Evolutionary conservation across 2,797 vertebrate genomes (phyloP).

Genomic region (Falco naumanni): DNA sequence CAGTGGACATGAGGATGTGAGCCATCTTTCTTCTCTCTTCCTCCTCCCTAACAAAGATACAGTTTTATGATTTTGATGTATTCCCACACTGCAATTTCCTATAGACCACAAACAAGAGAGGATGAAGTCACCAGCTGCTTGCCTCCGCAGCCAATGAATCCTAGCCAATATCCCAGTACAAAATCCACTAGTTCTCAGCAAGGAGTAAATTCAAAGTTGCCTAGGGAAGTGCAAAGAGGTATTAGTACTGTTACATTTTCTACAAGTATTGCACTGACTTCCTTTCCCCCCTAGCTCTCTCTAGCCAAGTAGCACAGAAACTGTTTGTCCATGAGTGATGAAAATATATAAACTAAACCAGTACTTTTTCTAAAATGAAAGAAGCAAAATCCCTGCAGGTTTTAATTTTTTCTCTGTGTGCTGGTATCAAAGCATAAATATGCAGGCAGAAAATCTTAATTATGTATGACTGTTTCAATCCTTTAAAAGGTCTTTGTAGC

Average conservation of each 20-base stretch:
- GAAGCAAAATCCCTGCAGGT: background rate
- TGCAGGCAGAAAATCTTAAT: background rate
- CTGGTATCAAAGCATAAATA: background rate
- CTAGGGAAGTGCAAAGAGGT: background rate
- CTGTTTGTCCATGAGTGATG: background rate
- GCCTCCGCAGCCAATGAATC: background rate
- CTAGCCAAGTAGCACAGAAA: background rate
- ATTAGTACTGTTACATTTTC: background rate
- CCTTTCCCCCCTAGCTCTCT: background rate
- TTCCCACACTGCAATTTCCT: background rate
- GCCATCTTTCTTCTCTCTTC: background rate
- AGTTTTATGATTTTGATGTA: background rate
- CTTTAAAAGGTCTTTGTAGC: background rate
- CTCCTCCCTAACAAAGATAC: background rate
- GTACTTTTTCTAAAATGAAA: background rate
- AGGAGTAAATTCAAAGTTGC: background rate
- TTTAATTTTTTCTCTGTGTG: background rate
- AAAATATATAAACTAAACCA: background rate
- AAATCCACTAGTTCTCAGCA: background rate
- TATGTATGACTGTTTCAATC: background rate
- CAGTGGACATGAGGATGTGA: background rate
- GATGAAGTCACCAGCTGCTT: background rate
- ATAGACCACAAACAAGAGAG: rapidly evolving
- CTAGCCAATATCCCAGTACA: background rate
- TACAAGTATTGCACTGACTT: background rate